Conservation (phyloP, 2,113 vertebrate species). For the Apodemus speciosus region DNA sequence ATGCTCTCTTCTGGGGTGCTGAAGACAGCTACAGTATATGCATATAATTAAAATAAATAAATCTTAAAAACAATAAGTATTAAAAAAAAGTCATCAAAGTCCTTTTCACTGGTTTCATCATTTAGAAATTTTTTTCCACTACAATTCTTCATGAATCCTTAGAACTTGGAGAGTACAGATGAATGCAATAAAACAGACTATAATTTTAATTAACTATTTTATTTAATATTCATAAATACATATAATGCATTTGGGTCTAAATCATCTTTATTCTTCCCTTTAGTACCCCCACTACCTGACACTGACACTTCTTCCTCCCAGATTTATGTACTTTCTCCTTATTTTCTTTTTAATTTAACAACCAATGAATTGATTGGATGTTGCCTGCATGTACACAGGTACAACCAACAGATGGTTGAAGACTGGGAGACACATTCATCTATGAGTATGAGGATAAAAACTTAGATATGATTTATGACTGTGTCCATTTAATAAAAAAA, state of each 20-base stretch:
- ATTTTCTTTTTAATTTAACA: neutral
- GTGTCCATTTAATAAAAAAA: neutral
- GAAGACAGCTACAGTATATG: no score
- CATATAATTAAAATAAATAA: no score
- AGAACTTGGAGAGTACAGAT: neutral
- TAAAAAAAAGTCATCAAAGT: constrained; percentile 37
- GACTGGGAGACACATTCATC: neutral
- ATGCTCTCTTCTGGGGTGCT: no score
- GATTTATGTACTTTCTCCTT: neutral
- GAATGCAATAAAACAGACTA: neutral
- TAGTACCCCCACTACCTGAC: neutral
- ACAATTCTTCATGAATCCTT: neutral
- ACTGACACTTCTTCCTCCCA: neutral
- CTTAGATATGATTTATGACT: neutral
- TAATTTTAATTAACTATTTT: neutral
- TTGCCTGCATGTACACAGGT: neutral
- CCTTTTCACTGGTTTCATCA: neutral
- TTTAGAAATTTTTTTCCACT: neutral
- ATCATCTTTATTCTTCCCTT: neutral
- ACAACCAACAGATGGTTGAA: no score
- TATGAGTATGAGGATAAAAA: neutral
- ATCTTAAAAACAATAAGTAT: no score
- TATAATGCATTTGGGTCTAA: neutral
- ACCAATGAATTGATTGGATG: neutral
- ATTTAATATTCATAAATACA: neutral